Evolutionary conservation across 2,113 vertebrate species (phyloP), one percentile per base, ranked within the genome.

Genomic region (Sminthopsis crassicaudata): DNA sequence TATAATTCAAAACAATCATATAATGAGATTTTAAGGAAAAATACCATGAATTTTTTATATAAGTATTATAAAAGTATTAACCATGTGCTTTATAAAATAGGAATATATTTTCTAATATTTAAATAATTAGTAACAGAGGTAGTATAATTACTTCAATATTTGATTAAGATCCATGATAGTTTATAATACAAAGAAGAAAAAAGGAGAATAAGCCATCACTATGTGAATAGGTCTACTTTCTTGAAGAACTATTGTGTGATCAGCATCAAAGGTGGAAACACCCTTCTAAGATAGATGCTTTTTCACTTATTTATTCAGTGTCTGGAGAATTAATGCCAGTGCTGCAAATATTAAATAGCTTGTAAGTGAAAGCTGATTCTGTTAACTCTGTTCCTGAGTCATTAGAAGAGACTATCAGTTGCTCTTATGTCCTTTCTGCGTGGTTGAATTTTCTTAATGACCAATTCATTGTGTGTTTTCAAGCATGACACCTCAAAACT

Each of bases 401-500:
- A 96, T 97, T 97, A 96, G 95, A 53, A 94, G 97, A 94, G 95
- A 94, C 95, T 22, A 84, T 95, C 95, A 97, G 95, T 98, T 97
- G 96, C 96, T 95, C 96, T 91, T 54, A 90, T 96, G 97, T 97
- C 97, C 97, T 98, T 98, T 97, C 98, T 97, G 97, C 91, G 19
- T 96, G 98, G 92, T 95, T 97, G 97, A 94, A 97, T 97, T 97
- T 96, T 93, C 57, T 96, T 97, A 97, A 98, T 97, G 97, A 97
- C 95, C 96, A 97, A 96, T 98, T 97, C 97, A 97, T 97, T 97
- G 97, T 97, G 97, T 94, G 96, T 95, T 95, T 96, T 96, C 95
- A 95, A 97, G 97, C 98, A 97, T 97, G 96, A 97, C 98, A 97
- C 96, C 96, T 95, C 96, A 97, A 96, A 92, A 91, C 96, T 96